Conservation (phyloP, 2,888 invertebrate species). For the Trichopoda pennipes region DNA sequence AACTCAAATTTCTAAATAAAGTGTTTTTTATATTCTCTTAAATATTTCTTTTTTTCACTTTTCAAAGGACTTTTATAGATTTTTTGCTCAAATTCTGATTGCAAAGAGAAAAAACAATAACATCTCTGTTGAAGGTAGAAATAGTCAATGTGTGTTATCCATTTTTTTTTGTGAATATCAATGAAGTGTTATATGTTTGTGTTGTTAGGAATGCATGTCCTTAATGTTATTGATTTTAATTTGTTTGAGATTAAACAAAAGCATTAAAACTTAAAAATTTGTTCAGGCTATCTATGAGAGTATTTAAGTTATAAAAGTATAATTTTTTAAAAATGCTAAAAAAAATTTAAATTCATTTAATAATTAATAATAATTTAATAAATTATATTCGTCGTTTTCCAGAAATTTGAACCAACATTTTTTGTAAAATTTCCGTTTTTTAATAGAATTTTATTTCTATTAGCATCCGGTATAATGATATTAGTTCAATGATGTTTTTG, state of each 20-base stretch:
- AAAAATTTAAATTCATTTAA: no score
- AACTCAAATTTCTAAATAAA: neutral
- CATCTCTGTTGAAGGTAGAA: conserved; percentile 25
- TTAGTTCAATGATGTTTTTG: no score
- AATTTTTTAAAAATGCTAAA: no score
- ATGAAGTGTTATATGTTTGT: conserved; percentile 15
- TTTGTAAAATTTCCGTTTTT: no score
- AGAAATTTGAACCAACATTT: no score
- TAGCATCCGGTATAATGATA: no score
- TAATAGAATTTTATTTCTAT: no score
- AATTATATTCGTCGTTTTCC: no score
- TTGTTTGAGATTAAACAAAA: neutral
- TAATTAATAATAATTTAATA: no score
- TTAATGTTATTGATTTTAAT: conserved; percentile 34
- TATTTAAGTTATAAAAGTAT: no score
- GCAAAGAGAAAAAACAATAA: conserved; percentile 28
- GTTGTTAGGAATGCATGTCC: neutral
- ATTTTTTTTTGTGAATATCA: neutral
- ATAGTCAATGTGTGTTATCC: conserved; percentile 1
- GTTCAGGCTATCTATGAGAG: no score
- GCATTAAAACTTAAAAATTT: neutral
- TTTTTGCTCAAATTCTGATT: conserved; percentile 1
- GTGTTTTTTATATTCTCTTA: no score
- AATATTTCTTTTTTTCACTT: neutral
- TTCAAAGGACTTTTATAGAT: conserved; percentile 7